Conservation (phyloP, 2,113 vertebrate genomes). For the Crotalus tigris region DNA sequence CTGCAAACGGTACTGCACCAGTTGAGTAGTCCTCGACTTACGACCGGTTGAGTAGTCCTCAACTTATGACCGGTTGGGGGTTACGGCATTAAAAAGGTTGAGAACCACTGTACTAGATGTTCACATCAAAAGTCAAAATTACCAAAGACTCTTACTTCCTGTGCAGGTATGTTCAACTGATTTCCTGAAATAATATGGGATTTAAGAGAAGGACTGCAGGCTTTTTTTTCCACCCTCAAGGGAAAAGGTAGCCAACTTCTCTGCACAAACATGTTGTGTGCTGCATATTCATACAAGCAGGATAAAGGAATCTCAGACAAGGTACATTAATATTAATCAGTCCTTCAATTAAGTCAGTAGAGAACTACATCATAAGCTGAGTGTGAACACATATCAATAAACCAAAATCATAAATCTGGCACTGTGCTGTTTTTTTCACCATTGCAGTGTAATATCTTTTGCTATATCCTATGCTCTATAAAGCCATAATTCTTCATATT, state of each 20-base stretch:
- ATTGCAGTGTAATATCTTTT: not conserved
- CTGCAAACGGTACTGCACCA: too few relatives aligned
- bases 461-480: not conserved
- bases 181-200: not conserved
- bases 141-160: not conserved
- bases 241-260: not conserved
- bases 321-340: not conserved
- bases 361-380: not conserved
- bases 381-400: not conserved
- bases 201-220: not conserved
- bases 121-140: not conserved
- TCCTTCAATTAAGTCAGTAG: not conserved
- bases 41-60: too few relatives aligned
- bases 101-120: not conserved
- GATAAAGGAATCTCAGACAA: not conserved
- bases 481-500: not conserved
- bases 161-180: not conserved
- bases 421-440: not conserved
- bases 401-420: not conserved
- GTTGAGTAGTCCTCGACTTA: too few relatives aligned
- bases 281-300: not conserved
- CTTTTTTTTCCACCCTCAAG: not conserved
- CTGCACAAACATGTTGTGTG: not conserved
- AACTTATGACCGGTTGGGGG: too few relatives aligned
- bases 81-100: too few relatives aligned